Base-by-base conservation (phyloP, 2,797 vertebrate genomes). In the Enteromius viviparus region DNA sequence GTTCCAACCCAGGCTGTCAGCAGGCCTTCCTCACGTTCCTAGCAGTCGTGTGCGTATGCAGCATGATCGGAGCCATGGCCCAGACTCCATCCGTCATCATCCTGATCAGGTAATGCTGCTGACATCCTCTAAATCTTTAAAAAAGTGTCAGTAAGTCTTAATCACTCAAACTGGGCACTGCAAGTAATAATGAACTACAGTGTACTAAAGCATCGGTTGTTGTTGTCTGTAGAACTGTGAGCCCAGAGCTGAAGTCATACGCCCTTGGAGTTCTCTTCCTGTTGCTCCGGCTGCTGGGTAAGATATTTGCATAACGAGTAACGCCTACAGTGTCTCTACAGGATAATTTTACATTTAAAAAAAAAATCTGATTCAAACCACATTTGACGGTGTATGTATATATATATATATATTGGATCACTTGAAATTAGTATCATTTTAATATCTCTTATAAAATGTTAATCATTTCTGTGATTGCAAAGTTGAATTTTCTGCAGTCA, bases 31-130 rank as follows among this genome's bases (percentile, higher is more conserved):
- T 99, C 91, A 97, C 95, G 91, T 99, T 99, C 94, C 96, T 99
- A 60, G 97, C 96, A 6, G 96, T 99, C 87, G 98, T 99, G 95
- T 99, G 98, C 11, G 94, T 94, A 85, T 99, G 98, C 95, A 99
- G 98, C 93, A 94, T 99, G 95, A 96, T 99, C 0, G 98, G 98
- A 81, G 97, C 98, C 87, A 99, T 99, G 97, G 98, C 97, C 0
- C 98, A 99, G 94, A 99, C 98, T 0, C 98, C 98, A 0, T 99
- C 98, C 0, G 97, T 99, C 88, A 99, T 99, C 92, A 98, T 99
- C 85, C 95, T 99, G 14, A 99, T 99, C 96, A 97, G 98, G 98
- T 98, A 87, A 87, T 55, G 14, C 42, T 37, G 64, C 45, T 58
- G 40, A 14, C 64, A 55, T 51, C 2, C 2, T 49, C 32, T 47